phyloP scores from a whole-genome alignment of 2,113 vertebrate species.

The Desmodus rotundus region DNA sequence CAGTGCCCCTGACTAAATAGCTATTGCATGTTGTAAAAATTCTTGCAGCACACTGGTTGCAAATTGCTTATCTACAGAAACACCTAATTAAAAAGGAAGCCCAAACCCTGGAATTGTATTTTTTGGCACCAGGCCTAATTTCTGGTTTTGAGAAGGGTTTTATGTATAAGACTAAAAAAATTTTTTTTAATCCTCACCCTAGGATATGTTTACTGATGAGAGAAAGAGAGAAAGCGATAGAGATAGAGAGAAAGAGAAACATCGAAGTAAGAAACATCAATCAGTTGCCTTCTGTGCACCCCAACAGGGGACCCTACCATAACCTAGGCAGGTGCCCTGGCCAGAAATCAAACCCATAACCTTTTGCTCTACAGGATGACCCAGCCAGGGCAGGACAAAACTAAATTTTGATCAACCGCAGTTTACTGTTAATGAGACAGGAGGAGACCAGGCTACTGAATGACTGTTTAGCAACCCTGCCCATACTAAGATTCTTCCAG shows the following conservation, averaged over 20 bases:
- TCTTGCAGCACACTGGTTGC: background rate
- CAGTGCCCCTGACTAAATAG: background rate
- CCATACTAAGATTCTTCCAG: constrained; percentile 19
- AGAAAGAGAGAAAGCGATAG: no score
- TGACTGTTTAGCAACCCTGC: background rate
- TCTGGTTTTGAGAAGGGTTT: background rate
- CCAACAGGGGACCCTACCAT: no score
- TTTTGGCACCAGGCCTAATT: background rate
- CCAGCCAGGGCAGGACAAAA: background rate
- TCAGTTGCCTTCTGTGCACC: no score
- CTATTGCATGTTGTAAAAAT: background rate
- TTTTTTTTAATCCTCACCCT: no score
- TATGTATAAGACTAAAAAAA: background rate
- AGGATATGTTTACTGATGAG: no score
- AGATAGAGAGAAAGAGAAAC: no score
- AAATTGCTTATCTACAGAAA: background rate
- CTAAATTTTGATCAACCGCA: background rate
- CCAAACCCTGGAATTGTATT: background rate
- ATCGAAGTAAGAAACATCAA: no score
- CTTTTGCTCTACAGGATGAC: no score
- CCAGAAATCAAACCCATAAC: no score
- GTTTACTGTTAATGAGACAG: background rate
- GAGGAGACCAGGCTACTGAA: background rate
- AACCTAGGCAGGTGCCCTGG: no score
- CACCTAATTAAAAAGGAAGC: background rate